Evolutionary conservation across 1,140 invertebrate species (phyloP), one percentile per base, ranked within the genome.

Genomic region (Luehdorfia chinensis): DNA sequence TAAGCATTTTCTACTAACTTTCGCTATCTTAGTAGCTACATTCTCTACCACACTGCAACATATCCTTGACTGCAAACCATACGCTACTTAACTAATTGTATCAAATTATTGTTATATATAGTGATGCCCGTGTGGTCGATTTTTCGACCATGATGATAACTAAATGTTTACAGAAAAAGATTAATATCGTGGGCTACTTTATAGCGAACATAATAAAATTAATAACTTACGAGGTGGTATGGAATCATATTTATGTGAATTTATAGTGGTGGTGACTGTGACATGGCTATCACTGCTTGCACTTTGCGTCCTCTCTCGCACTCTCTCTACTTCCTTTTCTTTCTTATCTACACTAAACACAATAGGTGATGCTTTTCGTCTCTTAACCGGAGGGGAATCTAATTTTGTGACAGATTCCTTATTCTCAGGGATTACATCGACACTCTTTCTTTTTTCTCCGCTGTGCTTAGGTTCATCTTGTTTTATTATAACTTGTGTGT

Each of bases 331-430:
- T 12, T 62, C 59, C 51, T 63, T 77, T 19, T 59, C 65, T 50
- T 66, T 77, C 46, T 79, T 80, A 19, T 61, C 62, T 2, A 78
- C 72, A 66, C 88, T 79, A 54, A 90, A 90, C 41, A 90, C 69
- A 23, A 90, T 90, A 0, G 89, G 89, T 0, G 89, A 90, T 0
- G 75, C 79, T 59, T 72, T 87, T 23, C 78, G 62, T 41, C 80
- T 87, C 51, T 74, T 87, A 4, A 54, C 43, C 1, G 55, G 60
- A 1, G 70, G 59, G 14, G 50, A 32, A 12, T 63, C 49, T 34
- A 46, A 25, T 13, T 9, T 36, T 19, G 31, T 32, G 13, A 47
- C 34, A 14, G 6, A 21, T 12, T 50, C 52, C 5, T 25, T 15
- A 37, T 25, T 58, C 52, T 21, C 41, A 44, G 9, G 47, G 58